These are phyloP conservation scores for Falco concolor DNA, from an alignment of 2,797 vertebrate genomes.

Conservation along the genomic window DNA sequence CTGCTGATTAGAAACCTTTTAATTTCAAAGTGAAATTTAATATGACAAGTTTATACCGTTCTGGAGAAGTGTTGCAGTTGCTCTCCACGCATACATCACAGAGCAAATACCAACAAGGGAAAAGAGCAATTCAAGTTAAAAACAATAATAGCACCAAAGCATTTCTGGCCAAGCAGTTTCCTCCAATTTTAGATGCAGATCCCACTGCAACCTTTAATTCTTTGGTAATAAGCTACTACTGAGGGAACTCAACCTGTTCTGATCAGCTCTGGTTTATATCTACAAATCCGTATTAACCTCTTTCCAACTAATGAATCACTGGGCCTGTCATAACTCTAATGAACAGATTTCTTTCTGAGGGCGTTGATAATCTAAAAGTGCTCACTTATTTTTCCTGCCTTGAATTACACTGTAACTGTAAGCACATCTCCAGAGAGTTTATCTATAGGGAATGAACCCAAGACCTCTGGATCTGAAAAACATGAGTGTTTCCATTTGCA, in stretches of 20 bases:
- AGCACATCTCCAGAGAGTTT: conserved; percentile 6
- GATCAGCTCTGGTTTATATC: conserved; percentile 50
- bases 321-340: background rate
- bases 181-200: conserved; percentile 43
- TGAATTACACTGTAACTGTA: background rate
- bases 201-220: conserved; percentile 57
- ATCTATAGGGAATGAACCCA: background rate
- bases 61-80: conserved; percentile 32
- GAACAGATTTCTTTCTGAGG: background rate
- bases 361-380: background rate
- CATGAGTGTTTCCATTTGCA: background rate
- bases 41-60: conserved; percentile 51
- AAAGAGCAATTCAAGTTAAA: conserved; percentile 33
- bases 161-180: background rate
- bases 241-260: background rate
- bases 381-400: background rate
- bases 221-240: conserved; percentile 42
- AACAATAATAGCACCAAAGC: conserved; percentile 4
- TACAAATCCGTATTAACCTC: background rate
- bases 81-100: background rate
- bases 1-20: conserved; percentile 55
- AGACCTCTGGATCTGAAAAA: background rate
- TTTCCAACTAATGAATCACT: conserved; percentile 12
- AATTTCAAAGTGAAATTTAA: conserved; percentile 54
- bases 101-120: conserved; percentile 49